phyloP scores from a whole-genome alignment of 2,113 vertebrate species.

The Hippopotamus amphibius region DNA sequence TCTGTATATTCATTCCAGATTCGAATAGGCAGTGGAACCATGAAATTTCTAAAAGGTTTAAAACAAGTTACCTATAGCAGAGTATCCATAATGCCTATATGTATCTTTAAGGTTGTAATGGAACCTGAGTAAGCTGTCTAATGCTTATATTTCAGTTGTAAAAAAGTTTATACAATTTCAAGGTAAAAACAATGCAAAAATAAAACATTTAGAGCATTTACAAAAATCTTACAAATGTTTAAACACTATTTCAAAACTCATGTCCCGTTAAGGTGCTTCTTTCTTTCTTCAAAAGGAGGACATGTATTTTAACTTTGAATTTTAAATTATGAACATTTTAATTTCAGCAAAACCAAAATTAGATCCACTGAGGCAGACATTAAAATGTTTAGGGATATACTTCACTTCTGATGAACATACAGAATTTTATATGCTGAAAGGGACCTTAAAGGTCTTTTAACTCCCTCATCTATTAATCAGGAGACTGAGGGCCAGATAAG shows the following conservation, averaged over 20 bases:
- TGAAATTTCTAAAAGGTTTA: conserved; percentile 64
- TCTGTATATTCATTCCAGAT: conserved; percentile 59
- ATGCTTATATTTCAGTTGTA: conserved; percentile 83
- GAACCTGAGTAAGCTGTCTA: conserved; percentile 85
- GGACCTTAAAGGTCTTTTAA: conserved; percentile 20
- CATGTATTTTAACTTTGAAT: conserved; percentile 29
- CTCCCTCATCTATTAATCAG: conserved; percentile 2
- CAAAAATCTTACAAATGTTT: conserved; percentile 90
- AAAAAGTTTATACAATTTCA: conserved; percentile 87
- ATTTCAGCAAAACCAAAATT: conserved; percentile 57
- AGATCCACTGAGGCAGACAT: background rate
- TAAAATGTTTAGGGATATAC: background rate
- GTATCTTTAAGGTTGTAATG: conserved; percentile 74
- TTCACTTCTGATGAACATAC: conserved; percentile 15
- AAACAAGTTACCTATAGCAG: conserved; percentile 71
- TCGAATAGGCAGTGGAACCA: conserved; percentile 47
- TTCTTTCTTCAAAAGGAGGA: conserved; percentile 84
- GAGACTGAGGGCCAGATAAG: background rate
- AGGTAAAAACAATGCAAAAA: conserved; percentile 92
- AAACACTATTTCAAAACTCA: conserved; percentile 83
- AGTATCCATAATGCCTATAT: conserved; percentile 66
- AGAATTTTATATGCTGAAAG: conserved; percentile 30
- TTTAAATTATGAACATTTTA: conserved; percentile 51
- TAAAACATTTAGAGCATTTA: conserved; percentile 91
- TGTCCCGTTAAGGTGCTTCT: conserved; percentile 76